Evolutionary conservation across 2,797 vertebrate species (phyloP).

Genomic region (Carcharodon carcharias): DNA sequence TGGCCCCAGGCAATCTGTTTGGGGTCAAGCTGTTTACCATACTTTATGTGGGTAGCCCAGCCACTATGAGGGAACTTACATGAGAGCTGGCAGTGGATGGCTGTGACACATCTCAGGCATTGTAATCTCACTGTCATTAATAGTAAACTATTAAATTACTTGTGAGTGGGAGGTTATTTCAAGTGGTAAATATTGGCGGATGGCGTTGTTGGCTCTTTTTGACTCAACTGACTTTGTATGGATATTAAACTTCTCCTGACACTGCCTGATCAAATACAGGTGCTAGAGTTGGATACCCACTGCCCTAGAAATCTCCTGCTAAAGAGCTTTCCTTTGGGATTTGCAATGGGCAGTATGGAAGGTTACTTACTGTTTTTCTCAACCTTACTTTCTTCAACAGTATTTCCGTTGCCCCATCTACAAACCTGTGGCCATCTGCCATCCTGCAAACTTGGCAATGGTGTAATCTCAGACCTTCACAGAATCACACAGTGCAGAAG

Average conservation of each 20-base stretch:
- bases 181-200: background rate
- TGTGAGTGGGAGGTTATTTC: background rate
- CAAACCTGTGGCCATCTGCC: background rate
- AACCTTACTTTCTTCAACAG: background rate
- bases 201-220: background rate
- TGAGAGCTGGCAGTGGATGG: background rate
- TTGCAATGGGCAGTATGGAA: background rate
- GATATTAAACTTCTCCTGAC: background rate
- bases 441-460: background rate
- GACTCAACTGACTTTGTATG: background rate
- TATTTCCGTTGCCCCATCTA: background rate
- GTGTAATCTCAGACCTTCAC: background rate
- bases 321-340: background rate
- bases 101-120: background rate
- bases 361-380: background rate
- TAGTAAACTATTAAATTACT: background rate
- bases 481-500: no score
- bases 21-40: background rate
- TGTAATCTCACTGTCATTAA: background rate
- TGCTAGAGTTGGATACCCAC: background rate
- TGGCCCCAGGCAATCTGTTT: background rate
- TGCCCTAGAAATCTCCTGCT: background rate
- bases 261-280: background rate
- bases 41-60: background rate
- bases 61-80: background rate